Base-by-base conservation (phyloP, 1,140 invertebrate genomes). In the Scaptomyza pallida region DNA sequence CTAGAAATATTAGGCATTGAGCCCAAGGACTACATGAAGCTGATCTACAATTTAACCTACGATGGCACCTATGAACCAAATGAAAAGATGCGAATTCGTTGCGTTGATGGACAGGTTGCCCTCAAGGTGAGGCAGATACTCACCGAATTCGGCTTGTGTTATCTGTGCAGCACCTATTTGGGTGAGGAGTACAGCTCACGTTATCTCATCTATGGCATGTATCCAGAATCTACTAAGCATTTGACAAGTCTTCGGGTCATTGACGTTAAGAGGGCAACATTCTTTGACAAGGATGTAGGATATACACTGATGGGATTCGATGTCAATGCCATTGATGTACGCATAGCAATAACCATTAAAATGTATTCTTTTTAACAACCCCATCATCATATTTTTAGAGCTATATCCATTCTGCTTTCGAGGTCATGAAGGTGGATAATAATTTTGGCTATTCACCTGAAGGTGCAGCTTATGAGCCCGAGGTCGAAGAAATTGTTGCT, bases 381-480 rank as follows among this genome's bases (percentile, higher is more conserved):
- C 15, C 16, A n/a, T n/a, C 5, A 33, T 33, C 8, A 5, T 17
- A 30, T 30, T 33, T 40, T 12, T 12, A 91, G 89, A 92, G 92
- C 5, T 94, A 92, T 68, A 83, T 94, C 6, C 93, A 94, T 48
- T 92, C 92, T 0, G 92, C 93, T 0, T 85, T 92, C 10, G 94
- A 94, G 67, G 92, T 93, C 0, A 92, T 93, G 15, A 93, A 94
- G 67, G 92, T 94, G 15, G 92, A 93, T 90, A 92, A 72, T 72
- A 92, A 50, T 70, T 89, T 59, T 43, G 82, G 82, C 0, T 91
- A 86, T 12, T 77, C 90, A 0, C 55, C 51, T 2, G 79, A 90
- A 3, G 80, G 83, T 8, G 51, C 88, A 4, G 59, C 74, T 0
- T 91, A 82, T 26, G 75, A 81, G 16, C 69, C 75, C 0, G 56